phyloP scores from a whole-genome alignment of 2,113 vertebrate genomes.

The Urocitellus parryii region DNA sequence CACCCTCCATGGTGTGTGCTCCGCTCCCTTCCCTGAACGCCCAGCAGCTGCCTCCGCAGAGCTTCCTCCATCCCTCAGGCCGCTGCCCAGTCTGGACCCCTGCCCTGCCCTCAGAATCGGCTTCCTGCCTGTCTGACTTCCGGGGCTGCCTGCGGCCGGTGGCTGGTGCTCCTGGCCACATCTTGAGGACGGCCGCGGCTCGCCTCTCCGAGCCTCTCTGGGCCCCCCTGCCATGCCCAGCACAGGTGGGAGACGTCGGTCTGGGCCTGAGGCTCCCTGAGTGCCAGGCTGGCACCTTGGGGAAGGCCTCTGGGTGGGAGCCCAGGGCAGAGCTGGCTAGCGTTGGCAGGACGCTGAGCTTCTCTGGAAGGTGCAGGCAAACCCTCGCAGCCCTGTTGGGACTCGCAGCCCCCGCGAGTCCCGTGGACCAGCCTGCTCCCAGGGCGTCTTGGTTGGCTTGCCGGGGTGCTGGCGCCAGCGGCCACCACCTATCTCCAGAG shows the following conservation, averaged over 20 bases:
- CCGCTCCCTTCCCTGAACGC: too few relatives aligned
- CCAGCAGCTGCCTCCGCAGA: neutral
- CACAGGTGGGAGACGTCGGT: neutral
- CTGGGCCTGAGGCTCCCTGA: neutral
- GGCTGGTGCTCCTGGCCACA: too few relatives aligned
- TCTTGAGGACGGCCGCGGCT: too few relatives aligned
- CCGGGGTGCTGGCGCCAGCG: accelerated
- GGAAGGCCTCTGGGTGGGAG: neutral
- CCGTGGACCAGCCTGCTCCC: accelerated
- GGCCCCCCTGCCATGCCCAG: too few relatives aligned
- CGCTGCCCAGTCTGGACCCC: neutral
- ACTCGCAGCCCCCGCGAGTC: accelerated
- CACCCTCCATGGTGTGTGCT: neutral
- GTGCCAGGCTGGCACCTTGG: neutral
- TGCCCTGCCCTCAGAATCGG: too few relatives aligned
- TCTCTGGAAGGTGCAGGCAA: neutral
- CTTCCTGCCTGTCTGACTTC: neutral
- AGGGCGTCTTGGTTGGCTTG: accelerated
- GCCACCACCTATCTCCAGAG: neutral
- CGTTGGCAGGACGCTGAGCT: too few relatives aligned
- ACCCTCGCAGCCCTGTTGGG: neutral
- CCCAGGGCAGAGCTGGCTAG: neutral
- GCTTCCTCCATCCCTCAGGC: neutral
- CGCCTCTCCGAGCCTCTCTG: neutral
- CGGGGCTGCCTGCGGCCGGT: too few relatives aligned